Evolutionary conservation across 2,113 vertebrate genomes (phyloP), one percentile per base, ranked within the genome.

Genomic region (Spheniscus mendiculus): DNA sequence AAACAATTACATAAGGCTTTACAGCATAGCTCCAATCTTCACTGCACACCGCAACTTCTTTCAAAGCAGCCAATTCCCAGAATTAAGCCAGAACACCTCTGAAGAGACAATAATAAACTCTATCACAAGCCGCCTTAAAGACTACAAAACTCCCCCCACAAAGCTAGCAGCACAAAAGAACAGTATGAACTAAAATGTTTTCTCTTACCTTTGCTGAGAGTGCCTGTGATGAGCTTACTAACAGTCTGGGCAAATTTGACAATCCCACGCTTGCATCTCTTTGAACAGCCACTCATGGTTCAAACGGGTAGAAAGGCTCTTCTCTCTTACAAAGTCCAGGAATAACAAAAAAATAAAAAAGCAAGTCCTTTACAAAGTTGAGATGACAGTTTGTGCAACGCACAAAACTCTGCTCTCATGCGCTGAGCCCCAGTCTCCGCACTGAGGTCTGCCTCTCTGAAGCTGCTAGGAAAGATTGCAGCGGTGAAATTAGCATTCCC

Each of bases 151-250:
- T 71, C 52, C 17, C 11, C 30, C 8, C 30, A 6, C 17, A 15
- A 49, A 84, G 29, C 52, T 44, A 49, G 50, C 4, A 38, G 30
- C 67, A 52, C 21, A 67, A 42, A 61, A 61, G 15, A 70, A 50
- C 27, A 21, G 55, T 10, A 25, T 36, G 45, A 85, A 82, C 11
- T 10, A 21, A 59, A 66, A 72, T 2, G 2, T n/a, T 81, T 61
- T 59, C 65, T 78, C 98, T 82, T 99, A 99, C 99, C 99, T 99
- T 99, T 99, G 92, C 83, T 99, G 87, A 99, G 99, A 20, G 98
- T 99, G 85, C 99, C 99, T 1, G 98, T 99, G 97, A 99, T 97
- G 89, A 99, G 98, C 97, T 98, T 99, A 95, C 99, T 99, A 94
- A 99, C 58, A 56, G 99, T 98, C 97, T 98, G 96, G 56, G 96